A percentile compares a stretch with the other conserved stretches of the same genome.
phyloP scores from a whole-genome alignment of 2,888 invertebrate genomes.

The Diloba caeruleocephala region DNA sequence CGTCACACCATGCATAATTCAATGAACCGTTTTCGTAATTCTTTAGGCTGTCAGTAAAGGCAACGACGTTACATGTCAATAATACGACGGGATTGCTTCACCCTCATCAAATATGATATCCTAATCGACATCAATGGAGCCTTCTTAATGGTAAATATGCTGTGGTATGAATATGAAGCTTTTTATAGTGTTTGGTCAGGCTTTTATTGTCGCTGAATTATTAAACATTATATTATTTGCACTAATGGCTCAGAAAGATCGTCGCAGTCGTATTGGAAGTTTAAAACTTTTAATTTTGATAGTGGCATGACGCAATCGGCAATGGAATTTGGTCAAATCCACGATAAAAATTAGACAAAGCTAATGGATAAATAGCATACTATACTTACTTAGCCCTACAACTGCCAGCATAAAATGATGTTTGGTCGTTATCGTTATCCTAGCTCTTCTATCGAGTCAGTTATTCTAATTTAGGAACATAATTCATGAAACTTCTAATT shows the following conservation, averaged over 20 bases:
- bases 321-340: too few species aligned
- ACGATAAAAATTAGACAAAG: too few species aligned
- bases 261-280: neutral
- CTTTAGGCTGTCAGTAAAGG: constrained; percentile 19
- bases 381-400: too few species aligned
- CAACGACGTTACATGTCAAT: too few species aligned
- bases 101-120: constrained; percentile 50
- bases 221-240: constrained; percentile 14
- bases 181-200: constrained; percentile 21
- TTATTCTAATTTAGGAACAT: neutral
- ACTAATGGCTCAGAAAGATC: neutral
- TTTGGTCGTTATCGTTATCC: too few species aligned
- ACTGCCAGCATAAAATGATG: too few species aligned
- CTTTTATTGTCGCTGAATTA: constrained; percentile 14
- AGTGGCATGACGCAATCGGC: too few species aligned
- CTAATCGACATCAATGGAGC: constrained; percentile 38
- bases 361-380: too few species aligned
- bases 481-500: neutral
- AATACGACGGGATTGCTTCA: constrained; percentile 30
- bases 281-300: constrained; percentile 10
- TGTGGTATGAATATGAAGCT: constrained; percentile 28
- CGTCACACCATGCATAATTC: too few species aligned
- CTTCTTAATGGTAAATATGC: constrained; percentile 43
- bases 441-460: too few species aligned
- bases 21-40: constrained; percentile 14